Conservation (phyloP, 2,797 vertebrate genomes). For the Sternotherus odoratus region DNA sequence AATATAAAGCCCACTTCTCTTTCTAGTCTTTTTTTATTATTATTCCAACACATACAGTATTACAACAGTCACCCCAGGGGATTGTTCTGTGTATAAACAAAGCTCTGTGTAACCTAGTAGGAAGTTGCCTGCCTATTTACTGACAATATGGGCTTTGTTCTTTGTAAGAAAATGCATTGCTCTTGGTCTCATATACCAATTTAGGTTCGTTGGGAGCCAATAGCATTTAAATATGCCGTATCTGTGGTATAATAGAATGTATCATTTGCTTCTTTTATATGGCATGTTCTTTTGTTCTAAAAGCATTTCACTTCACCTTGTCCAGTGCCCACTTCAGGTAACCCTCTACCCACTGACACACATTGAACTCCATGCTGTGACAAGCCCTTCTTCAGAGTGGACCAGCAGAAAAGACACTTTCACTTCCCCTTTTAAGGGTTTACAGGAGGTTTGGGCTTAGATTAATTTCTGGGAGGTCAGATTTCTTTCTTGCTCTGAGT, state of each 20-base stretch:
- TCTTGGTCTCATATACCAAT: not conserved
- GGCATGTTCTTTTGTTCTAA: not conserved
- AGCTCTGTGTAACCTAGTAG: not conserved
- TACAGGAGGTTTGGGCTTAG: not conserved
- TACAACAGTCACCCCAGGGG: not conserved
- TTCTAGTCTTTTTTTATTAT: not conserved
- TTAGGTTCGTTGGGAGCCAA: not conserved
- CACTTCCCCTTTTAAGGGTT: not conserved
- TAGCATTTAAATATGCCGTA: not conserved
- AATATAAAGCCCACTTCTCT: not conserved
- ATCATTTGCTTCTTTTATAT: not conserved
- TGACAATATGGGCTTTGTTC: slow-evolving; percentile 22
- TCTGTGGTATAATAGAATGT: not conserved
- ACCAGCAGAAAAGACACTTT: not conserved
- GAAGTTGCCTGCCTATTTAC: slow-evolving; percentile 5
- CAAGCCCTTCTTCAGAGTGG: not conserved
- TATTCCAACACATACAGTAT: not conserved
- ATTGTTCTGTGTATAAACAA: rapidly evolving
- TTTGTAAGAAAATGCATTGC: not conserved
- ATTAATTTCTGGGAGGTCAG: not conserved
- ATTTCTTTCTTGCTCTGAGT: not conserved
- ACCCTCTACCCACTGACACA: not conserved
- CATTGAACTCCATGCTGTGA: not conserved
- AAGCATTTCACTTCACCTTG: not conserved
- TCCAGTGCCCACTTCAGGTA: not conserved